Percentiles rank a stretch among this genome's conserved stretches.
Conservation (phyloP, 2,888 invertebrate species). For the Xanthorhoe designata region DNA sequence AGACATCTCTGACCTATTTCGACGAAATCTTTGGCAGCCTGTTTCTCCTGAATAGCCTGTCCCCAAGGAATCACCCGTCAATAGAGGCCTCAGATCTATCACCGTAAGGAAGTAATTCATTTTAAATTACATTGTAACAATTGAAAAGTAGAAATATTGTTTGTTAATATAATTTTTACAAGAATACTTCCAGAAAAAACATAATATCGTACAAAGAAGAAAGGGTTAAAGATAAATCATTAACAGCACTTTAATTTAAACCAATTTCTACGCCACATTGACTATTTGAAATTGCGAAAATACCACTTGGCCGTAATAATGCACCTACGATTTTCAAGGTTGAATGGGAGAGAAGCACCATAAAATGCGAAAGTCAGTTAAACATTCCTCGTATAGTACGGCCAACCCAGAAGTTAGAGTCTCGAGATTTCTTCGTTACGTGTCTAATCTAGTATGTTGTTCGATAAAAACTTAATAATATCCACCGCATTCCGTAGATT, state of each 20-base stretch:
- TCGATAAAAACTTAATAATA: slow-evolving; percentile 49
- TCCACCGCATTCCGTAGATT: slow-evolving; percentile 52
- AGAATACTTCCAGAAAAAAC: too few relatives aligned
- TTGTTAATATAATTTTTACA: too few relatives aligned
- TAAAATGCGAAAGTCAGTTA: not conserved
- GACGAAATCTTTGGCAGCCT: not conserved
- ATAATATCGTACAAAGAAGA: too few relatives aligned
- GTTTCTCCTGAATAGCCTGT: not conserved
- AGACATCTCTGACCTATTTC: not conserved
- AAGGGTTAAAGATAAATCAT: not conserved
- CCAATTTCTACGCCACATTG: not conserved
- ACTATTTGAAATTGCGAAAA: not conserved
- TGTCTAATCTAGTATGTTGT: slow-evolving; percentile 1
- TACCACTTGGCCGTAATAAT: not conserved
- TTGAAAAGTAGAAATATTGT: not conserved
- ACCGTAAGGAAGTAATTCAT: not conserved
- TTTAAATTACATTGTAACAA: not conserved
- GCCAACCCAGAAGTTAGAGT: too few relatives aligned
- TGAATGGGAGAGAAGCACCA: not conserved
- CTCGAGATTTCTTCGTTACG: slow-evolving; percentile 8
- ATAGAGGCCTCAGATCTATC: not conserved
- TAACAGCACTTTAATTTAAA: not conserved
- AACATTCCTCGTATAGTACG: not conserved
- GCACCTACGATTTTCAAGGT: not conserved
- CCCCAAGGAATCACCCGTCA: not conserved